phyloP scores from a whole-genome alignment of 1,140 invertebrate species.

The Armadillidium nasatum region DNA sequence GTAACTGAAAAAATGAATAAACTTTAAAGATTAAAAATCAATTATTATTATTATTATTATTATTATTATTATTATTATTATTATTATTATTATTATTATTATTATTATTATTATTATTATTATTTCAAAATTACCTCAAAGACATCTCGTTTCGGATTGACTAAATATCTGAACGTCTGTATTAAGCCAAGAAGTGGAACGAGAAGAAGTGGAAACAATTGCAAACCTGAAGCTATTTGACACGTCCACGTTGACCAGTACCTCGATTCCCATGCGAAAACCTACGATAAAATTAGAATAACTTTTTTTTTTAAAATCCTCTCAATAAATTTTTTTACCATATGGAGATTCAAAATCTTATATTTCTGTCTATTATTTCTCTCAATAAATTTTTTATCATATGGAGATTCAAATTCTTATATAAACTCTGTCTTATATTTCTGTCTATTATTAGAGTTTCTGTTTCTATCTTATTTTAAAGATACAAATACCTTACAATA shows the following conservation, averaged over 20 bases:
- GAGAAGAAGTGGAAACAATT: slow-evolving; percentile 68
- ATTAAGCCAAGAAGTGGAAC: slow-evolving; percentile 71
- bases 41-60: not conserved
- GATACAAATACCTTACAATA: too few species aligned
- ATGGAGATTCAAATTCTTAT: too few species aligned
- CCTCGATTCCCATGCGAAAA: slow-evolving; percentile 54
- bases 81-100: too few species aligned
- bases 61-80: too few species aligned
- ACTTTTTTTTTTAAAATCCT: not conserved
- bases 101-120: not conserved
- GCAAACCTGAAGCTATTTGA: slow-evolving; percentile 70
- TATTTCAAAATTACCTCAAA: slow-evolving; percentile 64
- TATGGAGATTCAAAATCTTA: too few species aligned
- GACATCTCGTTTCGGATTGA: slow-evolving; percentile 74
- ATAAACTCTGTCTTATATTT: too few species aligned
- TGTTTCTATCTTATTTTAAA: too few species aligned
- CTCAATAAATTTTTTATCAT: not conserved
- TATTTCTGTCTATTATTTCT: too few species aligned
- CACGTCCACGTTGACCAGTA: slow-evolving; percentile 67
- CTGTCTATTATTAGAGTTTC: too few species aligned
- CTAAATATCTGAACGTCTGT: slow-evolving; percentile 76
- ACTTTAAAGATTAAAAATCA: too few species aligned
- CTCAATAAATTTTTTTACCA: not conserved
- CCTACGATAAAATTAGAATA: slow-evolving; percentile 47
- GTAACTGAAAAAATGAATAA: too few species aligned